Conservation (phyloP, 2,113 vertebrate genomes). For the Larimichthys crocea region DNA sequence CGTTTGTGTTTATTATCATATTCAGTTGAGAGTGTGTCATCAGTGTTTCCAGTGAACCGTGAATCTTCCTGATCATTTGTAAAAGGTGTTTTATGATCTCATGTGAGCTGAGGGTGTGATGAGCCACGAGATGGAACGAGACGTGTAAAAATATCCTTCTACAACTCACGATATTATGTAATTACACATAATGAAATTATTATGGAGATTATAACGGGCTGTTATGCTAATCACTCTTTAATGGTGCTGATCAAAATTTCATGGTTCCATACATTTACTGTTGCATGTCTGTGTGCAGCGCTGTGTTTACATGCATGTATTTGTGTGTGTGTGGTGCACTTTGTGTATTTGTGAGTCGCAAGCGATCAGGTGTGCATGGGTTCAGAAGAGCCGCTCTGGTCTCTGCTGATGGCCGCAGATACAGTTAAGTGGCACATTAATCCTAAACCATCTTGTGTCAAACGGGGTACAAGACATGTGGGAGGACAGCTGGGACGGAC, state of each 20-base stretch:
- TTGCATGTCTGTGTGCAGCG: not conserved
- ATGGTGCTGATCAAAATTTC: conserved; percentile 42
- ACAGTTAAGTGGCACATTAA: conserved; percentile 49
- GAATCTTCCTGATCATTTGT: not conserved
- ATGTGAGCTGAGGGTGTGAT: not conserved
- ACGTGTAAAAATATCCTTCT: not conserved
- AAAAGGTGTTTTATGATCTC: not conserved
- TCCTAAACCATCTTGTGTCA: conserved; percentile 30
- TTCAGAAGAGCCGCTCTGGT: not conserved
- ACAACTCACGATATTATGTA: not conserved
- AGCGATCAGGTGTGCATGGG: not conserved
- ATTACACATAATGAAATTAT: conserved; percentile 9
- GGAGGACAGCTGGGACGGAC: conserved; percentile 36
- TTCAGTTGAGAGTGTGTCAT: not conserved
- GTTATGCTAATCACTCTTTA: conserved; percentile 46
- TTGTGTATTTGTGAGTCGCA: not conserved
- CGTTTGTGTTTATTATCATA: not conserved
- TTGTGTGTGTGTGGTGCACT: not conserved
- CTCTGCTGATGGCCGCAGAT: conserved; percentile 8
- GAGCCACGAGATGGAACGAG: not conserved
- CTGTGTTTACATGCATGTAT: not conserved
- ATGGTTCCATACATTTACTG: not conserved
- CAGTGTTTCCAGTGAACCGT: not conserved
- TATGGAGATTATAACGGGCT: not conserved
- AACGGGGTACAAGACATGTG: conserved; percentile 26